Base-by-base conservation (phyloP, 2,797 vertebrate species). In the Miichthys miiuy region DNA sequence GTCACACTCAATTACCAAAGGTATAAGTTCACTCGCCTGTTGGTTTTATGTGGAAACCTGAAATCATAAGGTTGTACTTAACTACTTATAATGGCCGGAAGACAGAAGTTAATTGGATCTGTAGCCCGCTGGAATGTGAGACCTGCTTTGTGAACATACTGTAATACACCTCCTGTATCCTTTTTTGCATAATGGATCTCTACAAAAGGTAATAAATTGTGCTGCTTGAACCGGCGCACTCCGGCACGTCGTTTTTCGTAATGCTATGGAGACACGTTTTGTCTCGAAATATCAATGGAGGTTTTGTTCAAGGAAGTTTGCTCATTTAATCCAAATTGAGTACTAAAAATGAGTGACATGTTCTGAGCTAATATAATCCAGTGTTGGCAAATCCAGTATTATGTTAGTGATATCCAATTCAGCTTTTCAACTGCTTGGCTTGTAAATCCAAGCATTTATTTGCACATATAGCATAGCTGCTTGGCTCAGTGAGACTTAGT, bases 1-100 rank as follows among this genome's bases (percentile, higher is more conserved):
- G 91, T 94, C 92, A 89, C 93, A 91, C 92, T 92, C 81, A 72
- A 88, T 93, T 91, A 90, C 77, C 77, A 87, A 89, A 88, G 68
- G 85, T 89, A 84, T 64, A 87, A 78, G 72, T 91, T 91, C 68
- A 82, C 70, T 75, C 18, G 67, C 56, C 71, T 52, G 51, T 80
- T 90, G 62, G 79, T 86, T 85, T 87, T 75, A 84, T 80, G 79
- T 70, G 83, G 82, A 86, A 83, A 87, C 72, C 72, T 80, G 66
- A 79, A 90, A 88, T 87, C 87, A 84, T 76, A 60, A 77, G 77
- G 72, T 88, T 88, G 60, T 64, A 80, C 66, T 89, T 82, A 85
- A 79, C 77, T 51, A 57, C 81, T 56, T 67, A 67, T 68, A 88
- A 81, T 83, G 79, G 64, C 86, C 68, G 58, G 82, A 88, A 84